Evolutionary conservation across 2,113 vertebrate species (phyloP).

Genomic region (Hoplias malabaricus): DNA sequence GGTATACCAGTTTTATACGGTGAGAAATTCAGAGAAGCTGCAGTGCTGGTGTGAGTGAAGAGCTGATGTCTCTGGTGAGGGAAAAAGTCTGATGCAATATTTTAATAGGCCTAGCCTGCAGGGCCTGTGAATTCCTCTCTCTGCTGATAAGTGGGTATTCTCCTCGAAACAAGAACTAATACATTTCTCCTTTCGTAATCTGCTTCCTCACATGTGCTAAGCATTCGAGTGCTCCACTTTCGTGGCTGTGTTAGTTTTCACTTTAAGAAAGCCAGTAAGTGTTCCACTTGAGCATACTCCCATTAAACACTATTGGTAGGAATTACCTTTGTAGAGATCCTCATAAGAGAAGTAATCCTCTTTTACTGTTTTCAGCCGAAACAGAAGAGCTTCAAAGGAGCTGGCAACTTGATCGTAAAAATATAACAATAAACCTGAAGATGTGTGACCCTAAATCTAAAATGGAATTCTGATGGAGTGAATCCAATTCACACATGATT

Average conservation of each 20-base stretch:
- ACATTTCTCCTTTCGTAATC: constrained; percentile 9
- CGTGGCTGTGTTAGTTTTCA: constrained; percentile 19
- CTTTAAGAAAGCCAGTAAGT: constrained; percentile 11
- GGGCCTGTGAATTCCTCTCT: constrained; percentile 11
- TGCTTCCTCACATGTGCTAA: not conserved
- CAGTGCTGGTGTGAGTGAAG: not conserved
- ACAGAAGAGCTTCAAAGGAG: not conserved
- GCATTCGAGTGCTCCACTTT: constrained; percentile 15
- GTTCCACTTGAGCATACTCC: constrained; percentile 26
- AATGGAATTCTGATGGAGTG: too few relatives aligned
- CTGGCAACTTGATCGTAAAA: too few relatives aligned
- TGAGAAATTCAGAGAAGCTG: constrained; percentile 1
- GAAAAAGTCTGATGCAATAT: constrained; percentile 3
- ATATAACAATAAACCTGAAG: too few relatives aligned
- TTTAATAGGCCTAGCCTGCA: constrained; percentile 26
- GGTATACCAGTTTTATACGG: constrained; percentile 1
- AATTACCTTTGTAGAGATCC: not conserved
- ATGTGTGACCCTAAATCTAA: too few relatives aligned
- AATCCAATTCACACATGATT: too few relatives aligned
- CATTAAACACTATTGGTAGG: constrained; percentile 17
- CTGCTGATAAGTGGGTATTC: not conserved
- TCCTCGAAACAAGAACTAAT: constrained; percentile 19
- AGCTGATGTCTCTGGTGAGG: constrained; percentile 19
- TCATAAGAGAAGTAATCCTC: constrained; percentile 9
- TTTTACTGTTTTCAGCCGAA: not conserved